phyloP scores from a whole-genome alignment of 2,888 invertebrate genomes.

The Ormyrus nitidulus region DNA sequence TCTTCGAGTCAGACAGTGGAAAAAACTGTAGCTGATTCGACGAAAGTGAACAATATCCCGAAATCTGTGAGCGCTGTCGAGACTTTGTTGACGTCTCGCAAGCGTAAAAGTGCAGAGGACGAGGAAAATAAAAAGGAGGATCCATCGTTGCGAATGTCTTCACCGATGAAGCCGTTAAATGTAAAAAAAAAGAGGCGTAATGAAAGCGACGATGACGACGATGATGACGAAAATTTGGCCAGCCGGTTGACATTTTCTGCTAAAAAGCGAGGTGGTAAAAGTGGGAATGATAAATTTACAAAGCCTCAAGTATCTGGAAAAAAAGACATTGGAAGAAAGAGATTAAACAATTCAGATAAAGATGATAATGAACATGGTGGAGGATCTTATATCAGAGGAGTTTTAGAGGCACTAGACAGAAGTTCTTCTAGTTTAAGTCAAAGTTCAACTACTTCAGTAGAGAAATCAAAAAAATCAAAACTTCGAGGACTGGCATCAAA shows the following conservation, averaged over 20 bases:
- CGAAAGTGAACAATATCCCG: neutral
- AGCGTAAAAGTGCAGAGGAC: constrained; percentile 50
- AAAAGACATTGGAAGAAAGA: neutral
- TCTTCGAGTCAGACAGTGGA: constrained; percentile 38
- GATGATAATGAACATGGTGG: constrained; percentile 9
- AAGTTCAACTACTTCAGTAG: constrained; percentile 25
- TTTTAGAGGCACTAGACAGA: constrained; percentile 49
- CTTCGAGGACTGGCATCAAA: constrained; percentile 20
- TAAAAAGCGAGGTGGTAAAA: constrained; percentile 3
- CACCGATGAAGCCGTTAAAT: neutral
- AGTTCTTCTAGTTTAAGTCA: constrained; percentile 53
- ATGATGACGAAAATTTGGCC: neutral
- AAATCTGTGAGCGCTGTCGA: constrained; percentile 27
- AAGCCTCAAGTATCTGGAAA: constrained; percentile 5
- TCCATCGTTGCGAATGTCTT: neutral
- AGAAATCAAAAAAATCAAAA: constrained; percentile 14
- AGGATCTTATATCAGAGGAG: constrained; percentile 3
- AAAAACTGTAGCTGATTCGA: constrained; percentile 3
- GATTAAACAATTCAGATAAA: constrained; percentile 21
- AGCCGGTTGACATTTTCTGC: neutral
- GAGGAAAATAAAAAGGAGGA: constrained; percentile 4
- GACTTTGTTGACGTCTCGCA: constrained; percentile 2
- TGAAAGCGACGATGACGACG: neutral
- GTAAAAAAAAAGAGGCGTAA: constrained; percentile 35
- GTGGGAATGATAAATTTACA: neutral